These are phyloP conservation scores for Papilio aristodemus DNA, from an alignment of 1,140 invertebrate species.

Conservation along the genomic window DNA sequence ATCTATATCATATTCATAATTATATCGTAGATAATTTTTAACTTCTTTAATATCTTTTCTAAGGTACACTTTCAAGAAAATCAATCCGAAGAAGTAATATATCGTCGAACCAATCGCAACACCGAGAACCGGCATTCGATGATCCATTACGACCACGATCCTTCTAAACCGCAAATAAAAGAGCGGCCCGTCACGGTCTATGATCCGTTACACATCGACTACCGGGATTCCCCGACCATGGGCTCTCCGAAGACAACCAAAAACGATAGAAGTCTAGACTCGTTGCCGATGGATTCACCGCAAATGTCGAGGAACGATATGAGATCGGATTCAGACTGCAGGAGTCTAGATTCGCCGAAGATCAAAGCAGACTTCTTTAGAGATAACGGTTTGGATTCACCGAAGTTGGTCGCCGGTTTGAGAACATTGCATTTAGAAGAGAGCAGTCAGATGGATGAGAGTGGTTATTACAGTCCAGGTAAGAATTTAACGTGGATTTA, in stretches of 20 bases:
- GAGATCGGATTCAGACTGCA: slow-evolving; percentile 66
- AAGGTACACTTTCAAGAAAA: slow-evolving; percentile 74
- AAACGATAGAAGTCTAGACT: slow-evolving; percentile 78
- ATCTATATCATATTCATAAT: no score
- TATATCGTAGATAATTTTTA: no score
- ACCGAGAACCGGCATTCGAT: slow-evolving; percentile 73
- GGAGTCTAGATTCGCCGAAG: slow-evolving; percentile 77
- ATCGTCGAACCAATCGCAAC: slow-evolving; percentile 63
- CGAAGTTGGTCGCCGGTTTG: slow-evolving; percentile 62
- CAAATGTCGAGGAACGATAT: slow-evolving; percentile 74
- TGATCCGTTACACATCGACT: slow-evolving; percentile 68
- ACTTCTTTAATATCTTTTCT: no score
- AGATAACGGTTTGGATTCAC: slow-evolving; percentile 65
- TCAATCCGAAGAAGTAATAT: slow-evolving; percentile 61
- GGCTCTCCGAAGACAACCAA: slow-evolving; percentile 71
- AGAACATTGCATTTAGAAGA: slow-evolving; percentile 71
- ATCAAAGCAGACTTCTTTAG: slow-evolving; percentile 72
- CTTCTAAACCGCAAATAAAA: slow-evolving; percentile 65
- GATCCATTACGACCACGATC: slow-evolving; percentile 75
- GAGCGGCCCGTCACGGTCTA: slow-evolving; percentile 70
- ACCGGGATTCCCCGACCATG: slow-evolving; percentile 67
- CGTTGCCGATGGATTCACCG: slow-evolving; percentile 77
- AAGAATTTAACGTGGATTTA: slow-evolving; percentile 28
- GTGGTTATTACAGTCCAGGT: slow-evolving; percentile 72
- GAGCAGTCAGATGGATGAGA: slow-evolving; percentile 72